Percentiles rank a stretch among this genome's conserved stretches.
Conservation (phyloP, 2,888 invertebrate genomes). For the Tenthredo mesomela region DNA sequence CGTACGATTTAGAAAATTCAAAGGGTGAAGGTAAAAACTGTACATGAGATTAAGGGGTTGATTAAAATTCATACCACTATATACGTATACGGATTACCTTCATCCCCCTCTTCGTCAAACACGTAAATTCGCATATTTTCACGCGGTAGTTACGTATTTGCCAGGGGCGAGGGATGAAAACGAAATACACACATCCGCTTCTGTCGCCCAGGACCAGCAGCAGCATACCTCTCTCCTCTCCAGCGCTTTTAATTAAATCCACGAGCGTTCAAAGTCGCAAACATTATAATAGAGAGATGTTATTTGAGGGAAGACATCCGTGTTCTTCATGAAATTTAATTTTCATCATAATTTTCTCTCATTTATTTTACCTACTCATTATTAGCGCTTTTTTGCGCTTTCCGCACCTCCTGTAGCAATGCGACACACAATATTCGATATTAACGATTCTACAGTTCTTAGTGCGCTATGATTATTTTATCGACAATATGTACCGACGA, state of each 20-base stretch:
- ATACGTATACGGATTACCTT: constrained; percentile 13
- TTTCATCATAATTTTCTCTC: constrained; percentile 54
- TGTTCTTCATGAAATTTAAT: constrained; percentile 32
- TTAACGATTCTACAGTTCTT: not conserved
- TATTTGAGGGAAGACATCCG: constrained; percentile 16
- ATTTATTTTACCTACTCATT: not conserved
- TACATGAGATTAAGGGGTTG: constrained; percentile 32
- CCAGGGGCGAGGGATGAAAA: constrained; percentile 28
- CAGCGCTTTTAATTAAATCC: constrained; percentile 44
- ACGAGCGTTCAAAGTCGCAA: constrained; percentile 29
- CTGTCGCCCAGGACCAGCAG: not conserved
- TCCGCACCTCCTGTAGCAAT: not conserved
- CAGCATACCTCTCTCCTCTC: constrained; percentile 7
- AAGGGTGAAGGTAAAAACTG: not conserved
- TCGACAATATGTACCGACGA: not conserved
- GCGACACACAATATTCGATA: not conserved
- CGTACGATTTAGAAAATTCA: not conserved
- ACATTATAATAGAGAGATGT: constrained; percentile 42
- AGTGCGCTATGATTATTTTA: not conserved
- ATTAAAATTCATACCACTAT: constrained; percentile 45
- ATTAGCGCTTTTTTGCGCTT: not conserved
- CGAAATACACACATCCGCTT: constrained; percentile 22
- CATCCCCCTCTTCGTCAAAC: not conserved
- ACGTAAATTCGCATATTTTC: constrained; percentile 47
- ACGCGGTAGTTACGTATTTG: constrained; percentile 12